A percentile compares a stretch with the other conserved stretches of the same genome.
phyloP scores from a whole-genome alignment of 2,113 vertebrate genomes.

The Chloroceryle aenea region DNA sequence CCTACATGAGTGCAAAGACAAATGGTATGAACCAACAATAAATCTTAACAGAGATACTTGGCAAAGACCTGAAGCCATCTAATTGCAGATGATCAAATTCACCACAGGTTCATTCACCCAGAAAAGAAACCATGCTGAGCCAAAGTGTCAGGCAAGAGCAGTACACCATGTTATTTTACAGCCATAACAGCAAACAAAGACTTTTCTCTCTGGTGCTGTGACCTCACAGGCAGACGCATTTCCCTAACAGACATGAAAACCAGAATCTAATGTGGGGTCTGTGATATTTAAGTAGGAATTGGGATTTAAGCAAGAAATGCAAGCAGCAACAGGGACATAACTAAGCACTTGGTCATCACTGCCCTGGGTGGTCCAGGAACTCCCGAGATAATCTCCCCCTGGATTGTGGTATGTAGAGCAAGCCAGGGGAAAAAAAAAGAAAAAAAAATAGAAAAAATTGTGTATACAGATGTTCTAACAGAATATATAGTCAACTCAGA shows the following conservation, averaged over 20 bases:
- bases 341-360: too few relatives aligned
- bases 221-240: neutral
- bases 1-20: neutral
- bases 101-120: neutral
- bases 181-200: neutral
- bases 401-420: neutral
- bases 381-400: neutral
- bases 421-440: neutral
- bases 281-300: neutral
- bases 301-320: neutral
- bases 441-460: too few relatives aligned
- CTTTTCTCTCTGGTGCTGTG: neutral
- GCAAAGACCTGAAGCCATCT: neutral
- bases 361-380: neutral
- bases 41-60: neutral
- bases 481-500: neutral
- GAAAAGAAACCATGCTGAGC: neutral
- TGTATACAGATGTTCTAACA: neutral
- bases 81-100: neutral
- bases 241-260: neutral
- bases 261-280: neutral
- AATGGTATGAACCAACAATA: rapidly evolving
- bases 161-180: neutral
- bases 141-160: neutral
- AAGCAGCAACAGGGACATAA: neutral